Base-by-base conservation (phyloP, 2,797 vertebrate genomes). In the Decapterus maruadsi region DNA sequence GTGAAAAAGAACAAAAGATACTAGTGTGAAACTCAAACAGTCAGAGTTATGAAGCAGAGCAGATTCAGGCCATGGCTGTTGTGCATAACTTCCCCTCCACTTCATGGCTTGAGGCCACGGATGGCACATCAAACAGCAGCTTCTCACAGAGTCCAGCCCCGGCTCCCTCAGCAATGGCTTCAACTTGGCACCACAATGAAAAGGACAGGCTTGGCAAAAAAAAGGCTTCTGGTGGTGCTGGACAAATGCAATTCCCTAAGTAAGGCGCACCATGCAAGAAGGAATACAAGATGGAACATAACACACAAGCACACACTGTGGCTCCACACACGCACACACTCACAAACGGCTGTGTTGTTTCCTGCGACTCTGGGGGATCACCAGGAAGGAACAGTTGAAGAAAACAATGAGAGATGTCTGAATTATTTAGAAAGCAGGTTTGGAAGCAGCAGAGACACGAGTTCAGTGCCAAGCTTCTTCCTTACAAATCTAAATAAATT, bases 91-190 rank as follows among this genome's bases (percentile, higher is more conserved):
- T 84, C 74, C 75, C 75, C 75, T 85, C 69, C 31, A 85, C 82
- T 91, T 87, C 70, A 83, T 90, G 84, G 90, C 90, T 91, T 40
- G 19, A 85, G 89, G 92, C 90, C 87, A 93, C 65, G 88, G 83
- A 92, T 89, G 89, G 87, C 82, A 92, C 91, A 93, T 94, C 93
- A 94, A 94, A 94, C 81, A 69, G 68, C 85, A 76, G 81, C 69
- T 83, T 86, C 81, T 85, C 80, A 73, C 72, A 75, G 80, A 86
- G 84, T 80, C 83, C 84, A 82, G 81, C 83, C 55, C 66, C 6
- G 17, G 68, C 81, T 91, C 90, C 89, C 87, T 75, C 53, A 77
- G 45, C 43, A 54, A 76, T 29, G 81, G 62, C 86, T 87, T 90
- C 81, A 85, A 89, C 88, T 88, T 92, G 90, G 91, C 88, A 88